Percentiles rank a stretch among this genome's conserved stretches.
These are phyloP conservation scores for Magallana angulata DNA, from an alignment of 1,140 invertebrate species.

Conservation along the genomic window DNA sequence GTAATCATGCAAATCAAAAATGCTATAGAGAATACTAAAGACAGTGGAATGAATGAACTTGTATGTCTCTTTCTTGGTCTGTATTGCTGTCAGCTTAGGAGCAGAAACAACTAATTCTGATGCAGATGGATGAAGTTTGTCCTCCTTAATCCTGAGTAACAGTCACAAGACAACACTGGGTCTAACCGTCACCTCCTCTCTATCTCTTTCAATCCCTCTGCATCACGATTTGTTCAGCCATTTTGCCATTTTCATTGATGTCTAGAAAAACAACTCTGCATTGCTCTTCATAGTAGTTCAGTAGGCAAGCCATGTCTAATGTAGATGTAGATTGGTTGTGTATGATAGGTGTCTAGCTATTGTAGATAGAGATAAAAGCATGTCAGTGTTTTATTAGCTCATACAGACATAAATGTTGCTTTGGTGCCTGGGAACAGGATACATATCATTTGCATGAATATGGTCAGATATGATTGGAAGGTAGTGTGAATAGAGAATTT, in stretches of 20 bases:
- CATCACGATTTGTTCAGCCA: slow-evolving; percentile 18
- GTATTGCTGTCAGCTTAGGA: slow-evolving; percentile 11
- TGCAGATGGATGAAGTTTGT: slow-evolving; percentile 30
- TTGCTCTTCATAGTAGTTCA: neutral
- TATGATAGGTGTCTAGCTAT: no score
- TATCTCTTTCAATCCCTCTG: slow-evolving; percentile 4
- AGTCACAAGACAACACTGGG: neutral
- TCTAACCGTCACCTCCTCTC: neutral
- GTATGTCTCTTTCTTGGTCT: neutral
- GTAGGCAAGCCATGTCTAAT: neutral
- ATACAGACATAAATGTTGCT: neutral
- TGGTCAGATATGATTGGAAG: neutral
- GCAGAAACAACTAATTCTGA: slow-evolving; percentile 27
- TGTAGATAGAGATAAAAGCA: neutral
- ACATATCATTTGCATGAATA: neutral
- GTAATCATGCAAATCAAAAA: neutral
- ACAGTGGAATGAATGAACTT: slow-evolving; percentile 1
- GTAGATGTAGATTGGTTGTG: neutral
- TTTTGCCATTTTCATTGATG: neutral
- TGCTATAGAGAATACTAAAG: neutral
- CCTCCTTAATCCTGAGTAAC: slow-evolving; percentile 23
- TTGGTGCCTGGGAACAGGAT: slow-evolving; percentile 23
- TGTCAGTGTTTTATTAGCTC: neutral
- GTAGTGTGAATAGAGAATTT: neutral
- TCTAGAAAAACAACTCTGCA: neutral